Base-by-base conservation (phyloP, 2,888 invertebrate genomes). In the Campoplex nolae region DNA sequence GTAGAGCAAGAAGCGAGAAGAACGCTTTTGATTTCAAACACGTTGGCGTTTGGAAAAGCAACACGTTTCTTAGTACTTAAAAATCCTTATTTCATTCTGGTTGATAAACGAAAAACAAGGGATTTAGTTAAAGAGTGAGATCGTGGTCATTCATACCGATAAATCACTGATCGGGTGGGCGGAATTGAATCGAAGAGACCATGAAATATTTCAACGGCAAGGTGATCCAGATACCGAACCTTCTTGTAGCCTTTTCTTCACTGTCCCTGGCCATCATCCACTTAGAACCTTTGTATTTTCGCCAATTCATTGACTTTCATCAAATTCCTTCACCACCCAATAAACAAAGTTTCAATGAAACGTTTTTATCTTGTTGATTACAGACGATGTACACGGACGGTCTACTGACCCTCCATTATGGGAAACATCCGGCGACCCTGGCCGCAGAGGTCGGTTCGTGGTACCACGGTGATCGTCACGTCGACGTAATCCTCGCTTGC, bases 361-460 rank as follows among this genome's bases (percentile, higher is more conserved):
- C 28, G 78, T 71, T 78, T 58, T 84, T 84, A 54, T 68, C 32
- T 65, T 82, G 77, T 85, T 88, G 87, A 0, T 90, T 90, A 0
- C 92, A 94, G 94, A 94, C 95, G 95, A 96, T 95, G 95, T 96
- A 95, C 95, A 95, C 95, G 92, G 94, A 95, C 93, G 95, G 95
- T 90, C 96, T 98, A 96, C 96, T 98, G 96, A 98, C 98, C 94
- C 97, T 98, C 95, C 98, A 98, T 95, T 98, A 98, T 95, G 98
- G 98, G 96, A 98, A 98, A 96, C 98, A 98, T 96, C 97, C 97
- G 96, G 97, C 97, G 95, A 98, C 98, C 95, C 97, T 98, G 96
- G 97, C 97, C 95, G 97, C 97, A 95, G 98, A 98, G 96, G 97
- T 98, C 94, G 97, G 97, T 94, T 97, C 97, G 94, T 98, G 98